phyloP scores from a whole-genome alignment of 2,888 invertebrate species.

The Myopa testacea region DNA sequence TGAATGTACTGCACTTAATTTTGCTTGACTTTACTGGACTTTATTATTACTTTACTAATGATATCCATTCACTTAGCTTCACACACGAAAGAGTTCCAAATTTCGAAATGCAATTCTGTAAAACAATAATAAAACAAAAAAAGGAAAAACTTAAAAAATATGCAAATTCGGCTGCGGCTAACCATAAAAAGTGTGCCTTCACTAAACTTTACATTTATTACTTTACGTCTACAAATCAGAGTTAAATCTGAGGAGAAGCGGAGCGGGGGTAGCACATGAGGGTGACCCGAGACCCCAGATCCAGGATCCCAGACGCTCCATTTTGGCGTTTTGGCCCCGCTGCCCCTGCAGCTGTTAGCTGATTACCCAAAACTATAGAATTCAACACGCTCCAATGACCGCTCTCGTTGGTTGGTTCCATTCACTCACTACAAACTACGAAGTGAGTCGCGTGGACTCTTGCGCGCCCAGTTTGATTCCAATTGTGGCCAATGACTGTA shows the following conservation, averaged over 20 bases:
- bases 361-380: constrained; percentile 21
- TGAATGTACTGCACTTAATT: background rate
- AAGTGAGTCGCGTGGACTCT: too few species aligned
- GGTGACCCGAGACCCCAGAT: background rate
- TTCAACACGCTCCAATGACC: constrained; percentile 31
- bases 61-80: constrained; percentile 21
- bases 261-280: background rate
- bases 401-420: constrained; percentile 11
- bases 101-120: constrained; percentile 3
- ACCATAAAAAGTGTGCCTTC: constrained; percentile 3
- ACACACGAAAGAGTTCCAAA: constrained; percentile 10
- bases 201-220: constrained; percentile 3
- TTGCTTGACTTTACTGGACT: background rate
- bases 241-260: background rate
- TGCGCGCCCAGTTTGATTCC: background rate
- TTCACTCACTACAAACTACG: constrained; percentile 15
- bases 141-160: background rate
- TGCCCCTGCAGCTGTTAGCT: constrained; percentile 1
- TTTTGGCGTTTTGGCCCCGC: background rate
- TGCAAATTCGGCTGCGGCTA: constrained; percentile 3
- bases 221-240: background rate
- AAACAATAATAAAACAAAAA: constrained; percentile 1
- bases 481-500: background rate
- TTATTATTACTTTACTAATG: too few species aligned
- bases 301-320: background rate